phyloP scores from a whole-genome alignment of 2,888 invertebrate genomes.

The Xylocampa areola region DNA sequence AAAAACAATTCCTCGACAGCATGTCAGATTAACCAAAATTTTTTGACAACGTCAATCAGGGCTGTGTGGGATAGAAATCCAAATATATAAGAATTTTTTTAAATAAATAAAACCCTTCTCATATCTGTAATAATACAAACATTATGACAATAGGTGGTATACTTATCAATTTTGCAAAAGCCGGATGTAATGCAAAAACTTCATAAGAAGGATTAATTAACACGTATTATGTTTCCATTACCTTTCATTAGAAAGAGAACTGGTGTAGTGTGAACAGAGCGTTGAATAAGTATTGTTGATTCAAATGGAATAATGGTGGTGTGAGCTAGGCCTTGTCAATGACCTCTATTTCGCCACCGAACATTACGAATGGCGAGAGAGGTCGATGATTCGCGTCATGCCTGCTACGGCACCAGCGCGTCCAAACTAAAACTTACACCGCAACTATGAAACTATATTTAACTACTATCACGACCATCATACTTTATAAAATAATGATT shows the following conservation, averaged over 20 bases:
- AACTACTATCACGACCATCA: slow-evolving; percentile 34
- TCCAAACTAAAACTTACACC: slow-evolving; percentile 45
- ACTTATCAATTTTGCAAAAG: slow-evolving; percentile 48
- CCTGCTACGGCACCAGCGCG: slow-evolving; percentile 59
- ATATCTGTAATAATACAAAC: slow-evolving; percentile 33
- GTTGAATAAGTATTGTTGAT: slow-evolving; percentile 63
- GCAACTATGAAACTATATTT: too few relatives aligned
- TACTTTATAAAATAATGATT: slow-evolving; percentile 19
- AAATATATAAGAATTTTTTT: slow-evolving; percentile 59
- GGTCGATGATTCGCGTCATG: slow-evolving; percentile 80
- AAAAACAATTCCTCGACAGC: slow-evolving; percentile 54
- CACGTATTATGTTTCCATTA: slow-evolving; percentile 57
- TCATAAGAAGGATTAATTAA: slow-evolving; percentile 50
- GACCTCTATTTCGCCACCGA: slow-evolving; percentile 87
- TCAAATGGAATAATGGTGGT: slow-evolving; percentile 74
- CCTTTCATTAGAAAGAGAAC: slow-evolving; percentile 54
- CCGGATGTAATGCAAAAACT: slow-evolving; percentile 57
- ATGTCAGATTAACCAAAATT: slow-evolving; percentile 56
- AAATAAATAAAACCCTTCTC: slow-evolving; percentile 40
- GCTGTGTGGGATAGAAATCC: slow-evolving; percentile 49
- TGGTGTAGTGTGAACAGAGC: slow-evolving; percentile 56
- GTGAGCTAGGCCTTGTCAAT: slow-evolving; percentile 86
- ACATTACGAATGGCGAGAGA: slow-evolving; percentile 78
- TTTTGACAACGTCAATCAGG: slow-evolving; percentile 60
- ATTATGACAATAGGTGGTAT: slow-evolving; percentile 45